Evolutionary conservation across 2,113 vertebrate species (phyloP).

Genomic region (Agelaius phoeniceus): DNA sequence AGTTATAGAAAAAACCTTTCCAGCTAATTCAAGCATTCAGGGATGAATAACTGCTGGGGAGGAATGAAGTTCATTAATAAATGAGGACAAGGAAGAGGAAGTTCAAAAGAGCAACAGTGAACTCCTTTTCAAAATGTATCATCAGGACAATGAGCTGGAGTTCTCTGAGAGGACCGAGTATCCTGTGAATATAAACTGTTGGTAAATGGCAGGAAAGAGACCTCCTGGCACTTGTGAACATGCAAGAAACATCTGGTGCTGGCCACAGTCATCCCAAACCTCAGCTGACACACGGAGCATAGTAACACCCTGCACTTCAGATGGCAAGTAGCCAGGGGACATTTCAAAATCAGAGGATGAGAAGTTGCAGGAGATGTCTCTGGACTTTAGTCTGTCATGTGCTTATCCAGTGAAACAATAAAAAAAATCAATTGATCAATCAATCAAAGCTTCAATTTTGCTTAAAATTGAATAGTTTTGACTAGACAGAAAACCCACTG

Average conservation of each 20-base stretch:
- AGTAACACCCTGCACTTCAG: not conserved
- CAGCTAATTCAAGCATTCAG: not conserved
- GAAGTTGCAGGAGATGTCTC: not conserved
- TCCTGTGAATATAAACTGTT: constrained; percentile 19
- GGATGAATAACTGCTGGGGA: not conserved
- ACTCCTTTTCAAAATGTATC: not conserved
- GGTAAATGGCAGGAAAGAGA: constrained; percentile 34
- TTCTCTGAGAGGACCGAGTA: not conserved
- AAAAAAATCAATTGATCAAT: not conserved
- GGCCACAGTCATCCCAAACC: not conserved
- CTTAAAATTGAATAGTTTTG: not conserved
- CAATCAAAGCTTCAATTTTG: not conserved
- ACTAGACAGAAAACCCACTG: not conserved
- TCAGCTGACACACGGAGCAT: not conserved
- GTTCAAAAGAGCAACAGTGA: not conserved
- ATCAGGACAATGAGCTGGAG: not conserved
- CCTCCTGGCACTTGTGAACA: constrained; percentile 11
- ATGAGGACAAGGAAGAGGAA: not conserved
- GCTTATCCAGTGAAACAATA: not conserved
- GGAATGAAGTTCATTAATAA: constrained; percentile 7
- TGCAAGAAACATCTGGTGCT: constrained; percentile 42
- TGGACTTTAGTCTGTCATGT: not conserved
- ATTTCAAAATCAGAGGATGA: not conserved
- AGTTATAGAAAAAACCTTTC: not conserved
- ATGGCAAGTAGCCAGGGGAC: not conserved